Evolutionary conservation across 2,113 vertebrate species (phyloP).

Genomic region (Engystomops pustulosus): DNA sequence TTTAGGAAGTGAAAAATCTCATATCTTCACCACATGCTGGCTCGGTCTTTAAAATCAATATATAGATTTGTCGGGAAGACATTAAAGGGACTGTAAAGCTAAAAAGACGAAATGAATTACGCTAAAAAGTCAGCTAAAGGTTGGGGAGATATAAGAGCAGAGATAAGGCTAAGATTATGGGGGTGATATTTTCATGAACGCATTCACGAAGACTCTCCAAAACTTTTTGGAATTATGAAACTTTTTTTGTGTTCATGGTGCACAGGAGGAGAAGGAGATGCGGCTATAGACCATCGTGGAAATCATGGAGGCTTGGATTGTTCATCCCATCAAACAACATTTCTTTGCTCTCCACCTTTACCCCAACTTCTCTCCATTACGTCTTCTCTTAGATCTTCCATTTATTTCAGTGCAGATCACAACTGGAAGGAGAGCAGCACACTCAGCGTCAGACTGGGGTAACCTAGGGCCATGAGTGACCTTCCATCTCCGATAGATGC

Average conservation of each 20-base stretch:
- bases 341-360: background rate
- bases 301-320: background rate
- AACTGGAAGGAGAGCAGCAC: too few relatives aligned
- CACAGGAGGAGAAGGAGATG: too few relatives aligned
- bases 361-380: background rate
- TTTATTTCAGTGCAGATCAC: too few relatives aligned
- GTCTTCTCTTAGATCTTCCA: too few relatives aligned
- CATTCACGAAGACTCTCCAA: background rate
- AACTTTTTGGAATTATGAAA: background rate
- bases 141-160: background rate
- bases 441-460: too few relatives aligned
- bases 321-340: background rate
- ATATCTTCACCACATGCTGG: background rate
- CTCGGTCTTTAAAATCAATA: background rate
- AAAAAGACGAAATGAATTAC: background rate
- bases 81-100: background rate
- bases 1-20: slow-evolving; percentile 13
- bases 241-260: background rate
- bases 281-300: background rate
- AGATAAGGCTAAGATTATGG: background rate
- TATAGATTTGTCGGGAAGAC: background rate
- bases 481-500: too few relatives aligned
- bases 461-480: too few relatives aligned
- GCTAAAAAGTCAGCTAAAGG: background rate
- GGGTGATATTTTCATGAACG: background rate